Evolutionary conservation across 2,113 vertebrate species (phyloP), one percentile per base, ranked within the genome.

Genomic region (Polypterus bichir): DNA sequence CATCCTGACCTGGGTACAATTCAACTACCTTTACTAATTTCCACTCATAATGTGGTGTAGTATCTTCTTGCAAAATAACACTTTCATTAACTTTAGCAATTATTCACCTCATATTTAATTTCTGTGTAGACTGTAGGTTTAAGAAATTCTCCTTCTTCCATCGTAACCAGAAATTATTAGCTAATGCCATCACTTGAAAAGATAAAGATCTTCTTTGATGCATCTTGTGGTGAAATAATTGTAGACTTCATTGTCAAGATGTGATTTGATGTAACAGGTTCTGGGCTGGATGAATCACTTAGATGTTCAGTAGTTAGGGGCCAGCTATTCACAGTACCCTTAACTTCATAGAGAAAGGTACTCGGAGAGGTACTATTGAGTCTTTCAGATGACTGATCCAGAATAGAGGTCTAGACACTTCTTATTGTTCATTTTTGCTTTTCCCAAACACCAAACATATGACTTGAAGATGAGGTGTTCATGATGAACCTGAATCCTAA

Each of bases 61-160:
- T 59, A 49, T 65, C 66, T 5, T 68, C 55, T 7, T 48, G 9
- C 3, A 68, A 5, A 9, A 68, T 64, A 8, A 70, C 68, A 51
- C 64, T 64, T 51, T 65, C 59, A 48, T 68, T 62, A 10, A 70
- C 46, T 55, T 62, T 67, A 5, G 53, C 44, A 54, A 64, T 59
- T 62, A 62, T 62, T 7, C 5, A 48, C 2, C 62, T 45, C 64
- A 49, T 69, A 7, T 69, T 61, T 61, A 66, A 71, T 44, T 48
- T 62, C 54, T 67, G 59, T 59, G 55, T 68, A 27, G 62, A 56
- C 46, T 68, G 65, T 5, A 68, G 61, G 47, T 67, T 60, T 44
- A 62, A 62, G 4, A 59, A 57, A 7, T 68, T 65, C n/a, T 68
- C 67, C 47, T 58, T 64, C 46, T 65, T 68, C 63, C 67, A 68